Percentiles rank a stretch among this genome's conserved stretches.
phyloP scores from a whole-genome alignment of 2,888 invertebrate genomes.

The Dasysyrphus albostriatus region DNA sequence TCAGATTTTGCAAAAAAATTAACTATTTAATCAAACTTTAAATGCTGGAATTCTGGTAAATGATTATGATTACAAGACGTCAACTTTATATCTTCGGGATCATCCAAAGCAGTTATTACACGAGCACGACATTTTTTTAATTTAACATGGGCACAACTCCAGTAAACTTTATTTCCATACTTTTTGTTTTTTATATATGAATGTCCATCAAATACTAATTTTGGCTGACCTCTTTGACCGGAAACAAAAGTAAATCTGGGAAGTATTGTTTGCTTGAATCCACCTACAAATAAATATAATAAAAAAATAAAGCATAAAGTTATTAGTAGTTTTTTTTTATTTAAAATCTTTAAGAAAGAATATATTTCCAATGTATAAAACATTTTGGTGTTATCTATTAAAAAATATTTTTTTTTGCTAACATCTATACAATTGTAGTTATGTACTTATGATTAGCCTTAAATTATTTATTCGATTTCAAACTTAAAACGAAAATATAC shows the following conservation, averaged over 20 bases:
- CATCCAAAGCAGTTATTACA: constrained; percentile 76
- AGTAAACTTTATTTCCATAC: constrained; percentile 78
- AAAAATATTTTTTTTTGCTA: background rate
- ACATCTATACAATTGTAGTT: background rate
- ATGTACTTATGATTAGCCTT: background rate
- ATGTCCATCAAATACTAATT: constrained; percentile 79
- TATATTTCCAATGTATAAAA: background rate
- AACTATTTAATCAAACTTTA: constrained; percentile 21
- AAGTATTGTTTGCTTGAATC: background rate
- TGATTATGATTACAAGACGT: constrained; percentile 78
- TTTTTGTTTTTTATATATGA: constrained; percentile 79
- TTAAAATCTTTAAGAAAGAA: background rate
- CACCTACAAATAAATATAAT: constrained; percentile 45
- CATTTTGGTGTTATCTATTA: background rate
- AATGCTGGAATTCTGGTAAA: constrained; percentile 75
- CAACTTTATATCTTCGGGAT: constrained; percentile 76
- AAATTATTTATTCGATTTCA: background rate
- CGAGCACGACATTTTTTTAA: constrained; percentile 78
- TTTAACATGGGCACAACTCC: constrained; percentile 79
- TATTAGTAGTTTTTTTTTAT: background rate
- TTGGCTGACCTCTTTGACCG: constrained; percentile 79
- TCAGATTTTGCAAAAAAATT: background rate
- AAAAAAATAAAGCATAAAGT: background rate
- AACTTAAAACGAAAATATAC: background rate
- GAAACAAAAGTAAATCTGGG: constrained; percentile 72